Evolutionary conservation across 2,888 invertebrate genomes (phyloP), one percentile per base, ranked within the genome.

Genomic region (Acheta domesticus): DNA sequence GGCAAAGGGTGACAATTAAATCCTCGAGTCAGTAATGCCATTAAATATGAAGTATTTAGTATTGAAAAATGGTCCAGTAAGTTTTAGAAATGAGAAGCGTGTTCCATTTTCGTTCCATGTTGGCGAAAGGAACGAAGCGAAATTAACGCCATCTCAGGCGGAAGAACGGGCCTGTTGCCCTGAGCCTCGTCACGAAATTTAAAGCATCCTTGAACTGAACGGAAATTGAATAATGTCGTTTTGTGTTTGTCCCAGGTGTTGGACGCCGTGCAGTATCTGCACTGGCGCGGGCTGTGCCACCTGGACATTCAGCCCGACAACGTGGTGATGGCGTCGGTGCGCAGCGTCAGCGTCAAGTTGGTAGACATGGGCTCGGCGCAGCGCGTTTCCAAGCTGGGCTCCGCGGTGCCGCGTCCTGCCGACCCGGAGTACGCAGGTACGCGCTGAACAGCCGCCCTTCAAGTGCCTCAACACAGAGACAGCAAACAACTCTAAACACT

Each of bases 241-340:
- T 36, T 36, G 36, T 36, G 36, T 36, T 5, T 36, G 36, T 75
- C 83, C 16, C 82, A 90, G 89, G 88, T 96, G 0, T 87, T 97
- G 80, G 96, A 97, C 85, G 98, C 93, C 1, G 88, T 98, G 1
- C 97, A 98, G 87, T 99, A 97, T 87, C 88, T 99, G 74, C 98
- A 99, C 87, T 97, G 97, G 94, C 91, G 96, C 84, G 97, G 97
- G 3, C 92, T 93, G 83, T 94, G 94, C 83, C 96, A 97, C 86
- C 88, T 97, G 82, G 94, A 97, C 86, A 89, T 98, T 77, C 96
- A 98, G 86, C 98, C 98, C 0, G 97, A 97, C 85, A 99, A 99
- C 87, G 91, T 99, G 48, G 95, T 98, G 4, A 95, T 98, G 93
- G 92, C 94, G 1, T 93, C 93, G 0, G 93, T 96, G 20, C 89